Evolutionary conservation across 2,797 vertebrate genomes (phyloP), one percentile per base, ranked within the genome.

Genomic region (Darevskia mixta): DNA sequence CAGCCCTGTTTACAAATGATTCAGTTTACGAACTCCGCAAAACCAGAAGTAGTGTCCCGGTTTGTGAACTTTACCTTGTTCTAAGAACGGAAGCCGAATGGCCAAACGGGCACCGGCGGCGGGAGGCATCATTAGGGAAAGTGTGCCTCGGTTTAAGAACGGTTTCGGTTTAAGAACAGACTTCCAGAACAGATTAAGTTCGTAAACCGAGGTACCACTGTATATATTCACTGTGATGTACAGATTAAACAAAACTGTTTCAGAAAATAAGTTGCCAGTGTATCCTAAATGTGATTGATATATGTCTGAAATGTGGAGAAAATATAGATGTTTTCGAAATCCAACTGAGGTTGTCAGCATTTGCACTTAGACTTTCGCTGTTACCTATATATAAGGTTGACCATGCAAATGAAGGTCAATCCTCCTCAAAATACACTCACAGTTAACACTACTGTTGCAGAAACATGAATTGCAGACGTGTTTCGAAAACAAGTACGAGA

Each of bases 401-500:
- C 43, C 64, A 78, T 41, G 17, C 49, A 13, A 58, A 45, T 23
- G 18, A 89, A 93, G 73, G 84, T 29, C 73, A 58, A 75, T 38
- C 49, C 1, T 0, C 76, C 5, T 69, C 67, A 87, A 88, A 95
- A 92, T 81, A 9, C 80, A 69, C 17, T 69, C 49, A 81, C 45
- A 5, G 18, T 80, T 64, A 49, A 45, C 80, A 90, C 90, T 78
- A 78, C 38, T 38, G 27, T 69, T 66, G 45, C 2, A 29, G 85
- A 93, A 91, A 86, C 2, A 35, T 55, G 82, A 83, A 87, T 9
- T 41, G 27, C 43, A 38, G 8, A 81, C 10, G 11, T 45, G 27
- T n/a, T 9, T 32, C 11, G 17, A 76, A 80, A 76, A 79, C 73
- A 92, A 86, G 43, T 84, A 85, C 87, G 80, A 83, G 92, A 95